These are phyloP conservation scores for Catotricha subobsoleta DNA, from an alignment of 2,888 invertebrate species.

Conservation along the genomic window DNA sequence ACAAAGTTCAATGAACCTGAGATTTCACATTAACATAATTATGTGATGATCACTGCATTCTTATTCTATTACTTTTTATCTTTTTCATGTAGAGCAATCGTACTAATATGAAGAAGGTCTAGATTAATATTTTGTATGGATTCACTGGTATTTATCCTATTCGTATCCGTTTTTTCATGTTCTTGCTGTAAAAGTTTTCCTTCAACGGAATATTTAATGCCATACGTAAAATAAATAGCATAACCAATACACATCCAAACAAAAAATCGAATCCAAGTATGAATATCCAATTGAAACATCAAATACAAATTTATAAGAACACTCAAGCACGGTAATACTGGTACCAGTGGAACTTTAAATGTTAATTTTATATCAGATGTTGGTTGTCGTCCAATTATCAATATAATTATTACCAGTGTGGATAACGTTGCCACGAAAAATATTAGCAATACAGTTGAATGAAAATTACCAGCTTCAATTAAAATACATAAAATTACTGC, in stretches of 20 bases:
- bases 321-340: conserved; percentile 66
- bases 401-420: conserved; percentile 34
- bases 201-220: conserved; percentile 57
- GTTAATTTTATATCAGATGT: conserved; percentile 39
- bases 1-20: no score
- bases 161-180: no score
- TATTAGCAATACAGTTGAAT: conserved; percentile 15
- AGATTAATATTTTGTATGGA: no score
- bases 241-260: conserved; percentile 76
- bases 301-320: conserved; percentile 76
- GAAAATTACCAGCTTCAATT: neutral
- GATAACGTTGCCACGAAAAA: conserved; percentile 33
- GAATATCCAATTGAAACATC: conserved; percentile 69
- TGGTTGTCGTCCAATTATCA: conserved; percentile 54
- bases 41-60: no score
- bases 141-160: no score
- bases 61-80: no score
- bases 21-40: no score
- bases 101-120: no score
- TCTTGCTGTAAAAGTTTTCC: no score
- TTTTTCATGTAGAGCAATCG: no score
- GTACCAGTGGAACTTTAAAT: conserved; percentile 72
- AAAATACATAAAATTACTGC: conserved; percentile 10
- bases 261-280: conserved; percentile 77
- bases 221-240: conserved; percentile 71